phyloP scores from a whole-genome alignment of 2,888 invertebrate genomes.

The Glomeris marginata region DNA sequence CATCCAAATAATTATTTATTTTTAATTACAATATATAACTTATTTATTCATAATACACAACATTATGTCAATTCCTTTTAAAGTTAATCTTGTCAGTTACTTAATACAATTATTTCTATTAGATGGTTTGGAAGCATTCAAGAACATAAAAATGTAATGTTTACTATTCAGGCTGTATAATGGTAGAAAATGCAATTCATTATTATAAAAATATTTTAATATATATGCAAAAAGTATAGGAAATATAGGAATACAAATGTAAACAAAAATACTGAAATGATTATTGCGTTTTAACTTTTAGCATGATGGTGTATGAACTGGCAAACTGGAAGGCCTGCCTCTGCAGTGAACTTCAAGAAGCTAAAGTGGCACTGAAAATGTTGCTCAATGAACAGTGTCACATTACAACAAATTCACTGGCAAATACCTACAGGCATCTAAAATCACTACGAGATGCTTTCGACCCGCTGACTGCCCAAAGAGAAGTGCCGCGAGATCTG shows the following conservation, averaged over 20 bases:
- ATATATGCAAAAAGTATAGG: no score
- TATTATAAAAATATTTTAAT: no score
- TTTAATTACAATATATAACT: no score
- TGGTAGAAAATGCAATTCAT: no score
- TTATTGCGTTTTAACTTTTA: constrained; percentile 28
- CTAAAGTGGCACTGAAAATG: constrained; percentile 51
- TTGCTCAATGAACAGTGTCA: constrained; percentile 52
- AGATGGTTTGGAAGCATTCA: no score
- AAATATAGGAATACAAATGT: neutral
- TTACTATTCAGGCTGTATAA: no score
- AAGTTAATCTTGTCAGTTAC: no score
- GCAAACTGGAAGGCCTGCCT: constrained; percentile 71
- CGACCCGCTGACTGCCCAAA: constrained; percentile 32
- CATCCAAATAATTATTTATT: no score
- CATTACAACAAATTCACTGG: constrained; percentile 35
- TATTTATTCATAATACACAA: no score
- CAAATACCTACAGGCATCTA: constrained; percentile 25
- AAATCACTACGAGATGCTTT: constrained; percentile 36
- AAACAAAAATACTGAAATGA: neutral
- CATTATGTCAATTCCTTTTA: no score
- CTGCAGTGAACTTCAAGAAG: constrained; percentile 49
- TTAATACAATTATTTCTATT: no score
- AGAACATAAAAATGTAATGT: no score
- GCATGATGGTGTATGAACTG: constrained; percentile 83
- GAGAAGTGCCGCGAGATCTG: constrained; percentile 17